These are phyloP conservation scores for Volucella zonaria DNA, from an alignment of 2,888 invertebrate genomes.

Conservation along the genomic window DNA sequence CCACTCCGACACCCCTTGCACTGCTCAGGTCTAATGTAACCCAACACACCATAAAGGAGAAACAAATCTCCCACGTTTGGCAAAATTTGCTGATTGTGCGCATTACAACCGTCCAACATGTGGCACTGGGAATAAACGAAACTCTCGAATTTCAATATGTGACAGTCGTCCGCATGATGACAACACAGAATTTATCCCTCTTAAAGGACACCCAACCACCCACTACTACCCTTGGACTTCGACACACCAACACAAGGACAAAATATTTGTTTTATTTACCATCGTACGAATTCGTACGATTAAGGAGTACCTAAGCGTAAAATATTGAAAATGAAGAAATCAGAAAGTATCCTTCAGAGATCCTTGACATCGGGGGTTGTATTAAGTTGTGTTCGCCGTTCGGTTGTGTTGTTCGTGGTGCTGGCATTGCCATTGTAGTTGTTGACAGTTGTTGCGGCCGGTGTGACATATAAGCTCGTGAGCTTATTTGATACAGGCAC, in stretches of 20 bases:
- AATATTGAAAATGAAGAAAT: conserved; percentile 40
- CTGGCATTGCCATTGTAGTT: not conserved
- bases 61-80: not conserved
- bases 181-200: conserved; percentile 31
- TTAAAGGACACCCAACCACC: not conserved
- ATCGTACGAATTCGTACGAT: conserved; percentile 18
- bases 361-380: conserved; percentile 46
- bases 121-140: conserved; percentile 53
- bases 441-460: conserved; percentile 2
- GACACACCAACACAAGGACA: not conserved
- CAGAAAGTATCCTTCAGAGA: conserved; percentile 58
- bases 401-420: not conserved
- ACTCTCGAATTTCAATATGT: conserved; percentile 1
- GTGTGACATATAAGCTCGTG: no score
- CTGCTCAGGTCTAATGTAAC: conserved; percentile 1
- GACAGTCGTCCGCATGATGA: conserved; percentile 51
- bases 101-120: conserved; percentile 48
- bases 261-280: conserved; percentile 19
- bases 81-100: conserved; percentile 37
- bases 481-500: no score
- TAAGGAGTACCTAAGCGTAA: conserved; percentile 36
- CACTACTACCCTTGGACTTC: not conserved
- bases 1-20: not conserved
- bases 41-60: conserved; percentile 14
- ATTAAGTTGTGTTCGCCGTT: not conserved